Base-by-base conservation (phyloP, 2,797 vertebrate genomes). In the Valencia hispanica region DNA sequence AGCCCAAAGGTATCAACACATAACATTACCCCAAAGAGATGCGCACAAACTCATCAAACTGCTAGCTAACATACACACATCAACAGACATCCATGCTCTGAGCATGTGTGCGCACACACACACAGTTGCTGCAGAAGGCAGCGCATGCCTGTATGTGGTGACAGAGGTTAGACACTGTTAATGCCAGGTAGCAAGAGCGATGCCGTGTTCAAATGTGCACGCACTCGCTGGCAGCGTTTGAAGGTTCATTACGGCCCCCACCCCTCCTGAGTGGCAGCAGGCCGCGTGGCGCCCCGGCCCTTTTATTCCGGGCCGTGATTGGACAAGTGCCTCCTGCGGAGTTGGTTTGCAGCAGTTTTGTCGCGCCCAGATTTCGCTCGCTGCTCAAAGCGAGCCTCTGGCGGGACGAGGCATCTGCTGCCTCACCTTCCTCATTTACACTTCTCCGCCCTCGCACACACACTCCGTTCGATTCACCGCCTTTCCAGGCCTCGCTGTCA, bases 311-410 rank as follows among this genome's bases (percentile, higher is more conserved):
- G 96, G 95, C 97, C 96, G 96, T 97, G 97, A 97, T 97, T 96
- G 97, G 97, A 98, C 97, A 99, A 96, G 97, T 93, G 95, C 97
- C 96, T 97, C 98, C 98, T 95, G 96, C 96, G 94, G 97, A 96
- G 96, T 97, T 97, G 93, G 97, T 98, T 97, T 97, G 97, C 97
- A 97, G 97, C 97, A 97, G 97, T 99, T 99, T 97, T 98, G 97
- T 98, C 96, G 97, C 95, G 96, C 96, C 96, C 97, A 97, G 97
- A 98, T 98, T 97, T 98, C 95, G 93, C 97, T 97, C 96, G 95
- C 97, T 95, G 95, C 97, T 93, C 93, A 90, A 93, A 93, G 94
- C 96, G 85, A 98, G 97, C 98, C 98, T 99, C 97, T 99, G 98
- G 98, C 98, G 95, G 97, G 96, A 97, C 96, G 95, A 94, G 97